Conservation (phyloP, 2,888 invertebrate genomes). For the Ryuthela nishihirai region DNA sequence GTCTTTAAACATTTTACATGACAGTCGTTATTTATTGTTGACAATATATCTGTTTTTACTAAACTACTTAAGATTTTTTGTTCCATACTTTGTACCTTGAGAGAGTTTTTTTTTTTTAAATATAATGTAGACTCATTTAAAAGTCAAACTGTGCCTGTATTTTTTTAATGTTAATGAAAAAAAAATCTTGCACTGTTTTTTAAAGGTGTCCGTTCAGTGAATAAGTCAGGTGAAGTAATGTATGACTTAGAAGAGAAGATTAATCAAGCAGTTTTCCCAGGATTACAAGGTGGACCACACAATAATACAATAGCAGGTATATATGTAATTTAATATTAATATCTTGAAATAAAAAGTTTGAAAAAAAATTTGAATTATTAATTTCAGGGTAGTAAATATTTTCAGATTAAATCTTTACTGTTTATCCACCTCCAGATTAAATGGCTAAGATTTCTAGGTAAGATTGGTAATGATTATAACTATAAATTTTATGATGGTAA, state of each 20-base stretch:
- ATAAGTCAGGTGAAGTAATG: constrained; percentile 53
- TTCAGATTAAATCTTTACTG: too few species aligned
- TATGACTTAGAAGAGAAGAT: constrained; percentile 58
- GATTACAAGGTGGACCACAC: constrained; percentile 62
- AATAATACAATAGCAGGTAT: constrained; percentile 59
- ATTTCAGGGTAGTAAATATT: too few species aligned
- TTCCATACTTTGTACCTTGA: background rate
- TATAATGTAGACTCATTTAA: too few species aligned
- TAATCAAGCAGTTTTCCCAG: constrained; percentile 60
- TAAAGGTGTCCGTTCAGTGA: constrained; percentile 27
- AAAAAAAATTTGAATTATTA: too few species aligned
- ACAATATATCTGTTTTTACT: background rate
- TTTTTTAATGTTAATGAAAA: background rate
- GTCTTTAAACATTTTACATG: too few species aligned
- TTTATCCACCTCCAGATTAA: too few species aligned
- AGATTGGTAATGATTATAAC: too few species aligned
- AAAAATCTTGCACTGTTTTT: background rate
- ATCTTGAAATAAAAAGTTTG: background rate
- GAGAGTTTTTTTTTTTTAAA: background rate
- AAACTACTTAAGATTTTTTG: background rate
- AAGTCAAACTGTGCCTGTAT: too few species aligned
- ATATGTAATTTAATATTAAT: constrained; percentile 24
- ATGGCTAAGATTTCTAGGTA: too few species aligned
- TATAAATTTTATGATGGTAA: too few species aligned
- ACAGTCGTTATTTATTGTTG: background rate